These are phyloP conservation scores for Adelges cooleyi DNA, from an alignment of 1,140 invertebrate genomes.

Conservation along the genomic window DNA sequence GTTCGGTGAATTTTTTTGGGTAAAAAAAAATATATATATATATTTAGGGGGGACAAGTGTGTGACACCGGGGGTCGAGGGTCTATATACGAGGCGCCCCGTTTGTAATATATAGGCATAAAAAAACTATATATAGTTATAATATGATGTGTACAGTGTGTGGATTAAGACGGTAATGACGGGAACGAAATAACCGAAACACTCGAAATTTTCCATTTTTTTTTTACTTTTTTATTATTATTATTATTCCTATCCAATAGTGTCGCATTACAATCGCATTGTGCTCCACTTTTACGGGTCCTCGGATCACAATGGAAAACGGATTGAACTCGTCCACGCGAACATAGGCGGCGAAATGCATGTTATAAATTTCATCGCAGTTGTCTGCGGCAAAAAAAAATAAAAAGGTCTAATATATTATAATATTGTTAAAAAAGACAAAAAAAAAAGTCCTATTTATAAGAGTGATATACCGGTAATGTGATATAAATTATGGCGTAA, in stretches of 20 bases:
- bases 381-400: too few species aligned
- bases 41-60: constrained; percentile 6
- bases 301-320: constrained; percentile 24
- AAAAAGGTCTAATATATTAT: too few species aligned
- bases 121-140: too few species aligned
- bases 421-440: too few species aligned
- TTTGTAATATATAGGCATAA: not conserved
- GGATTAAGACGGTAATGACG: constrained; percentile 24
- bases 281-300: constrained; percentile 28
- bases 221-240: not conserved
- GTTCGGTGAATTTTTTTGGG: too few species aligned
- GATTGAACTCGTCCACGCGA: constrained; percentile 28
- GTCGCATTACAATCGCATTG: constrained; percentile 16
- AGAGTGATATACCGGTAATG: too few species aligned
- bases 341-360: not conserved
- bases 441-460: too few species aligned
- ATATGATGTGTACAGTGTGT: too few species aligned
- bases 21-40: too few species aligned
- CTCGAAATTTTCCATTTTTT: constrained; percentile 9
- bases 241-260: not conserved
- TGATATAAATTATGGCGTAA: too few species aligned
- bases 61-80: constrained; percentile 13
- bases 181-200: constrained; percentile 27
- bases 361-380: not conserved
- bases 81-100: not conserved